phyloP scores from a whole-genome alignment of 2,888 invertebrate species.

The Erebia ligea region DNA sequence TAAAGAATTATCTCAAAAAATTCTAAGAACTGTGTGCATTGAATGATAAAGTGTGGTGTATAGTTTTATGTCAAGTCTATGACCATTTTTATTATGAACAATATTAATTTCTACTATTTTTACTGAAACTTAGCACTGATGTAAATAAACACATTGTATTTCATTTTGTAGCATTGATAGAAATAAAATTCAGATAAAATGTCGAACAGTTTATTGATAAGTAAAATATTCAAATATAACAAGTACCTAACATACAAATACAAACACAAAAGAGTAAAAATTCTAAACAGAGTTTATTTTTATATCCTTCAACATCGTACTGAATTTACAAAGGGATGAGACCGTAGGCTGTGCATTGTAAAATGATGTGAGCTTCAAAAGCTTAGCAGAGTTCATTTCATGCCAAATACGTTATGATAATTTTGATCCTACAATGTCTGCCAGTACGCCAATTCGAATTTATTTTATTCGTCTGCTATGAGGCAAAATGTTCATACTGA shows the following conservation, averaged over 20 bases:
- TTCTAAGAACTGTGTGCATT: conserved; percentile 34
- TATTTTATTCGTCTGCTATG: conserved; percentile 70
- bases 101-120: not conserved
- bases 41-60: conserved; percentile 34
- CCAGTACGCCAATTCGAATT: conserved; percentile 56
- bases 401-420: conserved; percentile 70
- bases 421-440: conserved; percentile 64
- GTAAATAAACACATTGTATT: too few species aligned
- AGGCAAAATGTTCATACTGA: conserved; percentile 53
- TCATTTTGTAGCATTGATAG: too few species aligned
- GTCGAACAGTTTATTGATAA: not conserved
- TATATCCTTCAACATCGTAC: not conserved
- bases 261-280: not conserved
- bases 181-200: not conserved
- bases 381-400: conserved; percentile 46
- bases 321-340: conserved; percentile 14
- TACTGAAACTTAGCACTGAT: too few species aligned
- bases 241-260: not conserved
- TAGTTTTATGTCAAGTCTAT: not conserved
- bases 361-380: conserved; percentile 18
- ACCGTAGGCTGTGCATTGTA: conserved; percentile 11
- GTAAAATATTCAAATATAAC: not conserved
- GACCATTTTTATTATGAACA: not conserved
- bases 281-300: conserved; percentile 7
- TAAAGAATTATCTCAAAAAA: conserved; percentile 29